Conservation (phyloP, 2,888 invertebrate genomes). For the Pseudoips prasinana region DNA sequence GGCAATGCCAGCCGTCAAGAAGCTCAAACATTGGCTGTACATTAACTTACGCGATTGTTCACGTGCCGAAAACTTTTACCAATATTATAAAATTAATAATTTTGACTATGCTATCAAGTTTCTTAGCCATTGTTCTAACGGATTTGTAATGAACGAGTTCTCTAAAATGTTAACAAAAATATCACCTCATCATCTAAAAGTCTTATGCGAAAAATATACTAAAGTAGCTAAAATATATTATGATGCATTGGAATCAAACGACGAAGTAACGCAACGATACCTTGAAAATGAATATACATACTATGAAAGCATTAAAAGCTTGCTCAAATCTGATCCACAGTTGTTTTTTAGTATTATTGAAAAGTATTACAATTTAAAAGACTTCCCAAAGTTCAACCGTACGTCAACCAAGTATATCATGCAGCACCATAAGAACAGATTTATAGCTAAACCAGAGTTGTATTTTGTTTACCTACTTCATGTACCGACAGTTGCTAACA, state of each 20-base stretch:
- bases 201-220: constrained; percentile 49
- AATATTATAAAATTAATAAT: constrained; percentile 40
- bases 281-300: constrained; percentile 29
- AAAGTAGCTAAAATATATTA: constrained; percentile 45
- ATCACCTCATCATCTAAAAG: constrained; percentile 43
- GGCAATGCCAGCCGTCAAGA: constrained; percentile 44
- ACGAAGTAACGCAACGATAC: constrained; percentile 31
- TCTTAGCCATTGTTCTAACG: constrained; percentile 42
- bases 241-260: constrained; percentile 36
- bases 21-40: constrained; percentile 52
- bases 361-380: constrained; percentile 38
- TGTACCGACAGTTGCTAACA: constrained; percentile 41
- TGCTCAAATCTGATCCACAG: constrained; percentile 45
- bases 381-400: too few species aligned
- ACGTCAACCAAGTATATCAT: constrained; percentile 53
- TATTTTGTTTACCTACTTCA: constrained; percentile 47
- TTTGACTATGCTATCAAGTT: constrained; percentile 47
- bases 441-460: constrained; percentile 47
- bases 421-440: constrained; percentile 41
- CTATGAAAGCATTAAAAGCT: constrained; percentile 39
- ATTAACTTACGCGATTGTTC: constrained; percentile 31
- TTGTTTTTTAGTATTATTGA: constrained; percentile 49
- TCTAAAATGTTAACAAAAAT: constrained; percentile 41
- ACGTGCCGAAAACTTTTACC: constrained; percentile 50
- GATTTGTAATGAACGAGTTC: constrained; percentile 40